Base-by-base conservation (phyloP, 2,113 vertebrate genomes). In the Haliaeetus leucogaster region DNA sequence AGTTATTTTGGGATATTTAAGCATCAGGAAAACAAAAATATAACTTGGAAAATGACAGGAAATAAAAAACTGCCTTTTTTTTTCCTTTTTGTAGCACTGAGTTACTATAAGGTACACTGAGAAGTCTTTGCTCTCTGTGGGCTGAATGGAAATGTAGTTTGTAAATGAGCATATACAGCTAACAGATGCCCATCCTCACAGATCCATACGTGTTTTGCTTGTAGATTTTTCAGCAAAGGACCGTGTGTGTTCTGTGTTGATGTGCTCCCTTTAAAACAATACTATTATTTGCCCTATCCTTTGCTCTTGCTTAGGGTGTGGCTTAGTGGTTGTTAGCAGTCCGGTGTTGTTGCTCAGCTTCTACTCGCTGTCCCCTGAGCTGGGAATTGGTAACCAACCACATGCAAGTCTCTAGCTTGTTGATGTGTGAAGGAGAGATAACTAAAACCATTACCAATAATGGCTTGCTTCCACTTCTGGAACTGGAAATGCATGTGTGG, bases 11-110 rank as follows among this genome's bases (percentile, higher is more conserved):
- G 68, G 82, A 78, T 58, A 61, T 67, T 81, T 93, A 94, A 95
- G 62, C 86, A 86, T 83, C 84, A 96, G 67, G 86, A 89, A 98
- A 97, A 50, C 68, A 96, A 97, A 96, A 95, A 58, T 79, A 86
- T 71, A 71, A n/a, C 55, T 93, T 95, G 88, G 94, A 93, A 97
- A 94, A 89, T 86, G 50, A 80, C 96, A 93, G 95, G 94, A 97
- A 96, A 95, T 92, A 27, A 93, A 97, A 84, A 59, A 4, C 66
- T 84, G 9, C 13, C 11, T 76, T 6, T 53, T 52, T 52, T 52
- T 14, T 26, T 26, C 15, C 25, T 45, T 71, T 84, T 74, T 90
- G 12, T 30, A 32, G 11, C 68, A 48, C 27, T 71, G 32, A 13
- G 34, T 74, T 85, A 22, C 58, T 68, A 6, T 52, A 52, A 65